Evolutionary conservation across 1,140 invertebrate genomes (phyloP), one percentile per base, ranked within the genome.

Genomic region (Manduca sexta): DNA sequence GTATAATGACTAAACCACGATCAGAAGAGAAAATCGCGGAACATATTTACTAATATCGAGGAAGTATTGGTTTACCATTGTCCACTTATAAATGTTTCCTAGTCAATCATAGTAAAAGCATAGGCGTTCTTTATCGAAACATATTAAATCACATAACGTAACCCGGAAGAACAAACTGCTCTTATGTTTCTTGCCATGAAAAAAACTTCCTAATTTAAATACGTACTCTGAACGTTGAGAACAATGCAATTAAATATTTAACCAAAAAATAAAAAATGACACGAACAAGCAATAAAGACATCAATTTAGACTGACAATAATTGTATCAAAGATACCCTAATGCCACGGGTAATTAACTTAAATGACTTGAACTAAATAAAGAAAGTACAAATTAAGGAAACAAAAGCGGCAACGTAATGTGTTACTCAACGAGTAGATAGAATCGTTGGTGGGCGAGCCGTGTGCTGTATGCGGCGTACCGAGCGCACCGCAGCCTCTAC

Each of bases 371-470:
- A 35, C 34, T 18, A 42, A 45, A 11, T 35, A 49, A 49, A 30
- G 42, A 60, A 55, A 60, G 47, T 41, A 33, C 12, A 51, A 56
- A 60, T 56, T 40, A 52, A 61, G 55, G 51, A 64, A 68, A 60
- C 58, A 37, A 39, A n/a, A 29, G 44, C 37, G 38, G 39, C 47
- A 39, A 56, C 54, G 54, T 60, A 64, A 60, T 49, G 12, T 42
- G 35, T 60, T 55, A 55, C 50, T 44, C 41, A 63, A 63, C 41
- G 30, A 38, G 35, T 21, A 49, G 56, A 60, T 54, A 48, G 42
- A 40, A 50, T 54, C 48, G 38, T 46, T 45, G 43, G 45, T 44
- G 48, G 17, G 31, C n/a, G n/a, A n/a, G n/a, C n/a, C n/a, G n/a
- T n/a, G n/a, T n/a, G 33, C 21, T 52, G 49, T 26, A 26, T 1